phyloP scores from a whole-genome alignment of 2,113 vertebrate species.

The Erythrocercus mccallii region DNA sequence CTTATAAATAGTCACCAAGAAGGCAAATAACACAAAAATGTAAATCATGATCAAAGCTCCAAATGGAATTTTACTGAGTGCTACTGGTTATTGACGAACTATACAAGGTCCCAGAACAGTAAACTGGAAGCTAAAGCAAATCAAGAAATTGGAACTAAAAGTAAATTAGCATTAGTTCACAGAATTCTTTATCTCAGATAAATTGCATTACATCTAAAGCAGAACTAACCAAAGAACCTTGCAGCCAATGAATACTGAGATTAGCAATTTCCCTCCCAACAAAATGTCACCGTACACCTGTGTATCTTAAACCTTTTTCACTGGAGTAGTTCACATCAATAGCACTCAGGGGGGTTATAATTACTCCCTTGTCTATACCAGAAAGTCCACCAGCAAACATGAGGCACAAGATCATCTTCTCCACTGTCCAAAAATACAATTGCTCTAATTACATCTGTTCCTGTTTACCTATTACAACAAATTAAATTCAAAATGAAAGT shows the following conservation, averaged over 20 bases:
- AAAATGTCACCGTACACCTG: neutral
- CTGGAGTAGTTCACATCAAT: neutral
- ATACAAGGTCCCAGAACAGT: neutral
- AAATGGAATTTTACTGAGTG: neutral
- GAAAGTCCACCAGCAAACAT: neutral
- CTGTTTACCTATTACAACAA: neutral
- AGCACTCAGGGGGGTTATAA: neutral
- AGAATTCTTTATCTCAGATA: neutral
- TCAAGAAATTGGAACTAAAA: neutral
- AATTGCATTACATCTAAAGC: neutral
- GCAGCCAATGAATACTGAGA: neutral
- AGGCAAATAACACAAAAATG: neutral
- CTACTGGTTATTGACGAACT: neutral
- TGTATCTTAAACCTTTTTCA: neutral
- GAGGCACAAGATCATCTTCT: neutral
- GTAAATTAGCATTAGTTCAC: neutral
- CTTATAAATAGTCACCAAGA: neutral
- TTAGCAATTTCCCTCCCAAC: neutral
- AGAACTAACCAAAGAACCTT: neutral
- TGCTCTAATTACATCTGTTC: neutral
- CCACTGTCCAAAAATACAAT: neutral
- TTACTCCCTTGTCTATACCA: neutral
- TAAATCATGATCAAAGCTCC: neutral
- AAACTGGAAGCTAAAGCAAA: neutral
- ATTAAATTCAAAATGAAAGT: neutral